phyloP scores from a whole-genome alignment of 2,113 vertebrate genomes.

The Tragelaphus scriptus region DNA sequence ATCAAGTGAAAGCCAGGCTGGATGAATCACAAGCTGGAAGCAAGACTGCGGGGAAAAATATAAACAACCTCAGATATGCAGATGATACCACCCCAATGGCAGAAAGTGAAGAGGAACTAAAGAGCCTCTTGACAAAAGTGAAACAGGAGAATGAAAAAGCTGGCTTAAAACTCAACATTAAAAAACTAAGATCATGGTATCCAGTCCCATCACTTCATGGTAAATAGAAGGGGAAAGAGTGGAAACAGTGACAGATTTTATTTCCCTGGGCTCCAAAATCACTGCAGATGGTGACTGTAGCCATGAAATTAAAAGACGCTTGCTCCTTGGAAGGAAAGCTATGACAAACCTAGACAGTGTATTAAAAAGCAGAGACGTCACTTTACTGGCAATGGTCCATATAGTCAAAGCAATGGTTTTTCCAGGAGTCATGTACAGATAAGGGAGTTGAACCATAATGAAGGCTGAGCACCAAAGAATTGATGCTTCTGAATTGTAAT shows the following conservation, averaged over 20 bases:
- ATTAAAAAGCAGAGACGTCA: neutral
- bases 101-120: neutral
- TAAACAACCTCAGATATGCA: neutral
- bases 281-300: neutral
- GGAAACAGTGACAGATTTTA: neutral
- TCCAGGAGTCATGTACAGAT: neutral
- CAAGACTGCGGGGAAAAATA: neutral
- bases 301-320: neutral
- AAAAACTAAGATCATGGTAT: neutral
- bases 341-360: neutral
- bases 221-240: neutral
- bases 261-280: neutral
- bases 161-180: neutral
- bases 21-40: neutral
- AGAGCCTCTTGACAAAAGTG: neutral
- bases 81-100: neutral
- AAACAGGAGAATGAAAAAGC: neutral
- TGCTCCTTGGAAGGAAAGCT: neutral
- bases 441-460: neutral
- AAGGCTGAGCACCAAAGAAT: neutral
- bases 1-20: neutral
- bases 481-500: neutral
- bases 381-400: neutral
- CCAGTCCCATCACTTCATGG: neutral
- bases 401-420: neutral